Conservation (phyloP, 2,888 invertebrate species). For the Drosophila melanosoma region DNA sequence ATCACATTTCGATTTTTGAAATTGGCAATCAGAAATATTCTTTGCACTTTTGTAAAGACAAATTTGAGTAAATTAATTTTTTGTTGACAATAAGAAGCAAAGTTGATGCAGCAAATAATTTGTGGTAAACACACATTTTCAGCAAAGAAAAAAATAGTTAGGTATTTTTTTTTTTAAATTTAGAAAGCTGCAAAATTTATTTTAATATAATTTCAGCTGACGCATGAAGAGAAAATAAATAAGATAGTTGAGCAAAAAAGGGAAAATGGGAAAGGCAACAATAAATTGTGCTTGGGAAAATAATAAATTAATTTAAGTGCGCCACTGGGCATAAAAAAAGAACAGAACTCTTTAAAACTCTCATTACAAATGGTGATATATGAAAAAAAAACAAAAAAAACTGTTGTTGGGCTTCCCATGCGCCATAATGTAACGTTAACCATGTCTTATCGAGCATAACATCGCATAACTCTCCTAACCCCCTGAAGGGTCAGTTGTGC, state of each 20-base stretch:
- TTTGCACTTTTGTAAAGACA: background rate
- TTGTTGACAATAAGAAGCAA: background rate
- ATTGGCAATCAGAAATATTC: background rate
- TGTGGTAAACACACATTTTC: background rate
- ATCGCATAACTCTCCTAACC: conserved; percentile 6
- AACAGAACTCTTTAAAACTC: background rate
- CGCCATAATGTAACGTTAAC: conserved; percentile 4
- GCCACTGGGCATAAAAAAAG: background rate
- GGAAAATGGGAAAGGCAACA: background rate
- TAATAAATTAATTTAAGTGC: background rate
- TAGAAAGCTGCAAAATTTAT: background rate
- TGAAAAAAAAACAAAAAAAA: background rate
- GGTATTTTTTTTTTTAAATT: background rate
- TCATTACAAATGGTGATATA: conserved; percentile 13
- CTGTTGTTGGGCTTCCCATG: background rate
- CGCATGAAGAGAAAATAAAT: background rate
- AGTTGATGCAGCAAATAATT: background rate
- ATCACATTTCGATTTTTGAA: background rate
- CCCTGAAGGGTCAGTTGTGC: background rate
- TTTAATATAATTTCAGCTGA: background rate
- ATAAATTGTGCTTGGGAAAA: background rate
- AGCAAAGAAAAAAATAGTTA: background rate
- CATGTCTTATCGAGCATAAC: conserved; percentile 22
- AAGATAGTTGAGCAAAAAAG: background rate
- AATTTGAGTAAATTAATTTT: background rate